A percentile compares a stretch with the other conserved stretches of the same genome.
phyloP scores from a whole-genome alignment of 2,888 invertebrate species.

The Mylabris sibirica region DNA sequence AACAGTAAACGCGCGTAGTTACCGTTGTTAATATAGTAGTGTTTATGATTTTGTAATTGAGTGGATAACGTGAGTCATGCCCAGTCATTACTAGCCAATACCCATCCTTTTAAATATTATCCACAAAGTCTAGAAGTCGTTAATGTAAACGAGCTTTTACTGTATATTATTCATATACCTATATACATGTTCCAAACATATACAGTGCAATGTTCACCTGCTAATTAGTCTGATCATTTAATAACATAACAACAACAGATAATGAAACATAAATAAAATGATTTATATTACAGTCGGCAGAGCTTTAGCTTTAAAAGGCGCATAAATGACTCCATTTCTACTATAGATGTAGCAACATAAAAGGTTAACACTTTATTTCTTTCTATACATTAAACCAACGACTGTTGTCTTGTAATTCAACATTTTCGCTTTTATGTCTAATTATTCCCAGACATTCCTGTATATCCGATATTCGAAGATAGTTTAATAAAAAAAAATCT shows the following conservation, averaged over 20 bases:
- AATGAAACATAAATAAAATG: conserved; percentile 10
- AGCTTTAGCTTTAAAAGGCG: background rate
- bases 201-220: conserved; percentile 21
- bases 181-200: no score
- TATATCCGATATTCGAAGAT: no score
- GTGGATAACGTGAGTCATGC: conserved; percentile 34
- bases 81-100: conserved; percentile 27
- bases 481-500: background rate
- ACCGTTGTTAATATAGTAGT: background rate
- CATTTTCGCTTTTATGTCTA: background rate
- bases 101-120: conserved; percentile 12
- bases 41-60: conserved; percentile 28
- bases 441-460: no score
- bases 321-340: conserved; percentile 18
- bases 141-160: conserved; percentile 34
- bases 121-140: conserved; percentile 21
- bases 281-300: conserved; percentile 16
- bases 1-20: background rate
- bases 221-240: conserved; percentile 29
- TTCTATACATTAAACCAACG: background rate
- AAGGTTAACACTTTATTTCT: conserved; percentile 12
- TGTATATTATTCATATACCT: conserved; percentile 21
- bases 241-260: conserved; percentile 16
- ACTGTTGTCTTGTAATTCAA: background rate
- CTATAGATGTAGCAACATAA: conserved; percentile 8